phyloP scores from a whole-genome alignment of 1,140 invertebrate genomes.

The Nephotettix cincticeps region DNA sequence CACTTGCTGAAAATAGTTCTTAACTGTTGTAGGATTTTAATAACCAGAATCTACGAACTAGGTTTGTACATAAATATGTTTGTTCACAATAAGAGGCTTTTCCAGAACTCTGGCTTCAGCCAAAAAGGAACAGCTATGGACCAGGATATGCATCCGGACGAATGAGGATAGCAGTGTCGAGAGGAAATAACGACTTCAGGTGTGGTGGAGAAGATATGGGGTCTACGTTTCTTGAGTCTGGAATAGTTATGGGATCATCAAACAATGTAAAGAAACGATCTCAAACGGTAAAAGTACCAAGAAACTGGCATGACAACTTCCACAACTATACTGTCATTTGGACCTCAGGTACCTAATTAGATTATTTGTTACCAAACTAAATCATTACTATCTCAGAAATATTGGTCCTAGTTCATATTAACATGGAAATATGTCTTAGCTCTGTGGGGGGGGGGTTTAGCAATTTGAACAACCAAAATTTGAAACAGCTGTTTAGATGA shows the following conservation, averaged over 20 bases:
- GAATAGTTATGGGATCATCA: conserved; percentile 31
- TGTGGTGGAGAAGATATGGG: conserved; percentile 29
- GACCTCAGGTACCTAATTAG: conserved; percentile 52
- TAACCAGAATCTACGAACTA: too few species aligned
- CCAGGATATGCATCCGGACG: conserved; percentile 33
- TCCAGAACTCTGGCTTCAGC: conserved; percentile 37
- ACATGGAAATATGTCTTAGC: too few species aligned
- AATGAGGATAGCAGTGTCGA: conserved; percentile 30
- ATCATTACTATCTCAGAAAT: too few species aligned
- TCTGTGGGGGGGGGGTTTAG: too few species aligned
- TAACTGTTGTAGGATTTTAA: too few species aligned
- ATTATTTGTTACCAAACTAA: background rate
- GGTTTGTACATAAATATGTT: too few species aligned
- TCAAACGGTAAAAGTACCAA: background rate
- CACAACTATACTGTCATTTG: conserved; percentile 61
- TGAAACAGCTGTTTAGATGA: too few species aligned
- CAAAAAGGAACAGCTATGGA: conserved; percentile 35
- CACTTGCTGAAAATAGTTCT: too few species aligned
- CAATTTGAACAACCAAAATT: too few species aligned
- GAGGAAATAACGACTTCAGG: conserved; percentile 33
- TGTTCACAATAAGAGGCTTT: too few species aligned
- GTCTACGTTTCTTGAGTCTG: conserved; percentile 27
- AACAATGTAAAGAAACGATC: conserved; percentile 25
- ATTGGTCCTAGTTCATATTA: too few species aligned
- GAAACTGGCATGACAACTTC: conserved; percentile 57